These are phyloP conservation scores for Hymenopus coronatus DNA, from an alignment of 2,888 invertebrate species.

Conservation along the genomic window DNA sequence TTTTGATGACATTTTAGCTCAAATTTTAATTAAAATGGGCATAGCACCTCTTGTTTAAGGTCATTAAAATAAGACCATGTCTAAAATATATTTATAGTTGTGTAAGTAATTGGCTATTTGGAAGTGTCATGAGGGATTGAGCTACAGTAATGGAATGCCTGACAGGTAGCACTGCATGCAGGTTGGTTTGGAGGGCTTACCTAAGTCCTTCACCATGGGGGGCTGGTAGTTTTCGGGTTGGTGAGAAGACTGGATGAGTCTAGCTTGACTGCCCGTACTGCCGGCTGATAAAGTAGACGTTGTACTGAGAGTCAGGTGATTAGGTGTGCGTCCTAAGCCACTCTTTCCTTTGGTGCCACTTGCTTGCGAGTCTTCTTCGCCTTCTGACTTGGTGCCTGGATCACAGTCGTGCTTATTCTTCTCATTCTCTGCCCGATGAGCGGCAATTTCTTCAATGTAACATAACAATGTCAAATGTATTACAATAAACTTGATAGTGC, in stretches of 20 bases:
- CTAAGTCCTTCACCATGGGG: constrained; percentile 81
- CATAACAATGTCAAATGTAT: neutral
- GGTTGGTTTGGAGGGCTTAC: constrained; percentile 58
- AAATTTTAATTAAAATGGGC: neutral
- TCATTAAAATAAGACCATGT: no score
- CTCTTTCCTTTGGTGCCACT: constrained; percentile 51
- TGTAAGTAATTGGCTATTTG: no score
- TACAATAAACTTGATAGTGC: no score
- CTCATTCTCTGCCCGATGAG: constrained; percentile 29
- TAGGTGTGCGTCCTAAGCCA: constrained; percentile 82
- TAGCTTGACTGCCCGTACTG: constrained; percentile 89
- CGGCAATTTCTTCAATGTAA: neutral
- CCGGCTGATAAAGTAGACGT: constrained; percentile 92
- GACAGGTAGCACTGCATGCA: constrained; percentile 73
- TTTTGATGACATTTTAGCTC: neutral
- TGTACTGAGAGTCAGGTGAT: constrained; percentile 90
- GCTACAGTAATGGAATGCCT: no score
- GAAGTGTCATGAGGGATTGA: no score
- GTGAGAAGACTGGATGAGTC: constrained; percentile 90
- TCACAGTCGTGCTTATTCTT: constrained; percentile 47
- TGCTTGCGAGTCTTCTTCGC: constrained; percentile 77
- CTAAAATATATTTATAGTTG: no score
- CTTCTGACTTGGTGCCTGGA: constrained; percentile 80
- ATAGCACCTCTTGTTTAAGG: neutral
- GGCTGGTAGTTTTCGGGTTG: constrained; percentile 91